These are phyloP conservation scores for Spinus olivaceus DNA, from an alignment of 2,797 vertebrate species.

Conservation along the genomic window DNA sequence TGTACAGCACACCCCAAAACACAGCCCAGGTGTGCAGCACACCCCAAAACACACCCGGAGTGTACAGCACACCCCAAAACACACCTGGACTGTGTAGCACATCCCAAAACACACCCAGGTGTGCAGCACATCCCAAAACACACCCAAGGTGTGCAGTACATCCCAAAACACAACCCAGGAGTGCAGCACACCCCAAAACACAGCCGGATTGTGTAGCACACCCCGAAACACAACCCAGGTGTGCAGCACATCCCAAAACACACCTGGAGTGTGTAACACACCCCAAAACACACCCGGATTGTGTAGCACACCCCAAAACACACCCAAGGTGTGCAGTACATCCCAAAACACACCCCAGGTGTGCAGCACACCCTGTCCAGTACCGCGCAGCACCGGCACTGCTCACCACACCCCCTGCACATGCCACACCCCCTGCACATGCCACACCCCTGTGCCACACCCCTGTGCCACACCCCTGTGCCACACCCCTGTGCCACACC, in stretches of 20 bases:
- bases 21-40: too few species aligned
- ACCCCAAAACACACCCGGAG: too few species aligned
- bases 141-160: not conserved
- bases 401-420: accelerated
- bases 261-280: too few species aligned
- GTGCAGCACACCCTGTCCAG: not conserved
- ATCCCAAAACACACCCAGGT: too few species aligned
- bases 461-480: not conserved
- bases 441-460: accelerated
- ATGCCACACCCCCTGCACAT: accelerated
- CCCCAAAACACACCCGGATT: accelerated
- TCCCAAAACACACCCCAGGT: not conserved
- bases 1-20: too few species aligned
- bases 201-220: accelerated
- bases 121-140: too few species aligned
- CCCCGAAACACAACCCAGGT: too few species aligned
- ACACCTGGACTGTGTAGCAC: too few species aligned
- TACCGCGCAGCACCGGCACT: accelerated
- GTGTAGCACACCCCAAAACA: not conserved
- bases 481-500: not conserved
- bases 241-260: not conserved
- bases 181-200: not conserved
- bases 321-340: accelerated
- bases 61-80: too few species aligned
- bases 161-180: accelerated